Evolutionary conservation across 2,888 invertebrate genomes (phyloP).

Genomic region (Stegophylla sp.): DNA sequence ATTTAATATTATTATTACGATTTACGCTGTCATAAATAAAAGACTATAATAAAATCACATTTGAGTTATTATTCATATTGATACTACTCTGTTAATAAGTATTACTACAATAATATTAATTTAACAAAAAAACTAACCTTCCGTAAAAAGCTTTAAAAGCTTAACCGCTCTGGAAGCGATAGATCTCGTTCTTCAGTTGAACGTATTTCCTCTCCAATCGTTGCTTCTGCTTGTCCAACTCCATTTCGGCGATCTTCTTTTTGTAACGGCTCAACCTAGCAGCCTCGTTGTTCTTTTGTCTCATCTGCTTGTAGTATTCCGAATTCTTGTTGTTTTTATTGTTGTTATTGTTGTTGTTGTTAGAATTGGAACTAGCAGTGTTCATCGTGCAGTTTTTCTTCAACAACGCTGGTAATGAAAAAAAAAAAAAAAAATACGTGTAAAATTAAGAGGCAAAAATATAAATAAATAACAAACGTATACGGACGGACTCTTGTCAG

Average conservation of each 20-base stretch:
- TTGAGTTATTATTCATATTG: too few species aligned
- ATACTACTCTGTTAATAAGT: too few species aligned
- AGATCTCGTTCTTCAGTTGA: conserved; percentile 49
- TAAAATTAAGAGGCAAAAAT: not conserved
- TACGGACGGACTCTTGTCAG: not conserved
- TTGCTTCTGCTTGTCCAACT: conserved; percentile 46
- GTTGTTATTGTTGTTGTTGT: too few species aligned
- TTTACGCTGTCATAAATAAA: too few species aligned
- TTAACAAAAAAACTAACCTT: too few species aligned
- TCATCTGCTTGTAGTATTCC: conserved; percentile 53
- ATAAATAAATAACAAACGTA: not conserved
- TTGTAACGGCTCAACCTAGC: conserved; percentile 54
- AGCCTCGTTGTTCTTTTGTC: conserved; percentile 55
- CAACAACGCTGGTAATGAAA: not conserved
- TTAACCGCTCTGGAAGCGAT: conserved; percentile 32
- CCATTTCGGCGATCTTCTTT: conserved; percentile 55
- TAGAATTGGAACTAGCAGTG: conserved; percentile 13
- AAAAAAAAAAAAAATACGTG: not conserved
- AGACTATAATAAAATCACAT: too few species aligned
- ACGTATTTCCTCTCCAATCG: conserved; percentile 47
- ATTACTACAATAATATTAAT: too few species aligned
- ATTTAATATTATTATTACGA: too few species aligned
- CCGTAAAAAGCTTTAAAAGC: not conserved
- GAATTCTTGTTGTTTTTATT: too few species aligned
- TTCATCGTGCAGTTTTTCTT: not conserved